Evolutionary conservation across 2,888 invertebrate genomes (phyloP).

Genomic region (Hecatera dysodea): DNA sequence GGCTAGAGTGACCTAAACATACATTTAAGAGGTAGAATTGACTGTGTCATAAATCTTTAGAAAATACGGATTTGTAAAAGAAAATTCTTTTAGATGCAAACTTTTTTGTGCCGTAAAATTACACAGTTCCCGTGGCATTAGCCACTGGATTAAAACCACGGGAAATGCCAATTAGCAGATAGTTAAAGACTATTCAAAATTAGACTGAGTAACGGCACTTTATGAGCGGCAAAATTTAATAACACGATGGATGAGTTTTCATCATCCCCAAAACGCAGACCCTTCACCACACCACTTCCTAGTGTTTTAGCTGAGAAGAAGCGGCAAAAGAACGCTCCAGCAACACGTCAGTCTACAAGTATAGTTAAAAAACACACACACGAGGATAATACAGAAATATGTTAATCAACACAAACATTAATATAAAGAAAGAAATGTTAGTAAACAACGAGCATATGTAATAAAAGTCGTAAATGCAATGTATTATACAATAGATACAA

Average conservation of each 20-base stretch:
- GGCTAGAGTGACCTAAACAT: background rate
- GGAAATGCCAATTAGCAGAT: background rate
- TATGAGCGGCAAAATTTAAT: background rate
- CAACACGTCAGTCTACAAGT: background rate
- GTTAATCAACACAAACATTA: slow-evolving; percentile 46
- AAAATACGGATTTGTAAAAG: too few species aligned
- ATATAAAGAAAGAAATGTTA: slow-evolving; percentile 52
- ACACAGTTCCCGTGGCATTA: too few species aligned
- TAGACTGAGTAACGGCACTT: background rate
- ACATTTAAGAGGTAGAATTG: too few species aligned
- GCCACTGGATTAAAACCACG: too few species aligned
- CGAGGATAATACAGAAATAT: slow-evolving; percentile 4
- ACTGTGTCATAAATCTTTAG: background rate
- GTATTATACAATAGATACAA: slow-evolving; percentile 70
- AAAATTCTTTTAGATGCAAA: background rate
- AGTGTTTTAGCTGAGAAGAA: background rate
- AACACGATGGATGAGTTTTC: background rate
- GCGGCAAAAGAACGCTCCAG: background rate
- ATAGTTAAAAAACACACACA: background rate
- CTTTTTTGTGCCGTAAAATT: background rate
- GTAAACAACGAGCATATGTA: slow-evolving; percentile 52
- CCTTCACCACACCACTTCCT: background rate
- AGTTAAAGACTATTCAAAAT: background rate
- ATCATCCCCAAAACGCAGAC: background rate
- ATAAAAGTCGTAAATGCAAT: slow-evolving; percentile 78